Conservation (phyloP, 1,140 invertebrate genomes). For the Monochamus saltuarius region DNA sequence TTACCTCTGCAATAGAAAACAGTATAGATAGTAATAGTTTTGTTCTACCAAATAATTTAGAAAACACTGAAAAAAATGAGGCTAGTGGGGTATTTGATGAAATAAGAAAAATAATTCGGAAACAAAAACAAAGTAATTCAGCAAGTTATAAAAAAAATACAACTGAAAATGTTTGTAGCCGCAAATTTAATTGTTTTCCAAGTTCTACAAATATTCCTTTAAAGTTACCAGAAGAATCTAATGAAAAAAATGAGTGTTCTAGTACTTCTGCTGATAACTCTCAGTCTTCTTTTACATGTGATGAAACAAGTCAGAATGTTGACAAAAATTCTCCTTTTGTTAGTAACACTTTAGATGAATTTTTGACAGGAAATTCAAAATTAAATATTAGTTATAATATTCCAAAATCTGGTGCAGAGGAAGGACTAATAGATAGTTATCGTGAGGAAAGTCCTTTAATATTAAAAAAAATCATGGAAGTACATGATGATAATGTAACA, state of each 20-base stretch:
- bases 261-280: slow-evolving; percentile 2
- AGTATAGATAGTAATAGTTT: too few species aligned
- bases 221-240: not conserved
- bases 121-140: slow-evolving; percentile 15
- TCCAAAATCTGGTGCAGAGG: slow-evolving; percentile 43
- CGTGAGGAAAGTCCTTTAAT: slow-evolving; percentile 21
- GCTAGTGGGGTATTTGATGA: slow-evolving; percentile 23
- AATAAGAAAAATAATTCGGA: slow-evolving; percentile 33
- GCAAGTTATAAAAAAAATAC: too few species aligned
- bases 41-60: too few species aligned
- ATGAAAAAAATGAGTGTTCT: slow-evolving; percentile 1
- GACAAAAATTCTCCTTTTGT: slow-evolving; percentile 40
- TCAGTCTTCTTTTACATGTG: not conserved
- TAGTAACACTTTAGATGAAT: slow-evolving; percentile 42
- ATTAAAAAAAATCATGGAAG: not conserved
- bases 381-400: slow-evolving; percentile 46
- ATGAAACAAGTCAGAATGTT: slow-evolving; percentile 15
- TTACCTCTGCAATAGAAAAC: too few species aligned
- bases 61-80: too few species aligned
- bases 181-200: slow-evolving; percentile 3
- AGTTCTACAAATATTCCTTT: not conserved
- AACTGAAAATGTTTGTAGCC: not conserved
- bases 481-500: slow-evolving; percentile 22
- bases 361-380: slow-evolving; percentile 37
- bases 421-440: slow-evolving; percentile 29